Percentiles rank a stretch among this genome's conserved stretches.
phyloP scores from a whole-genome alignment of 2,888 invertebrate species.

The Volucella bombylans region DNA sequence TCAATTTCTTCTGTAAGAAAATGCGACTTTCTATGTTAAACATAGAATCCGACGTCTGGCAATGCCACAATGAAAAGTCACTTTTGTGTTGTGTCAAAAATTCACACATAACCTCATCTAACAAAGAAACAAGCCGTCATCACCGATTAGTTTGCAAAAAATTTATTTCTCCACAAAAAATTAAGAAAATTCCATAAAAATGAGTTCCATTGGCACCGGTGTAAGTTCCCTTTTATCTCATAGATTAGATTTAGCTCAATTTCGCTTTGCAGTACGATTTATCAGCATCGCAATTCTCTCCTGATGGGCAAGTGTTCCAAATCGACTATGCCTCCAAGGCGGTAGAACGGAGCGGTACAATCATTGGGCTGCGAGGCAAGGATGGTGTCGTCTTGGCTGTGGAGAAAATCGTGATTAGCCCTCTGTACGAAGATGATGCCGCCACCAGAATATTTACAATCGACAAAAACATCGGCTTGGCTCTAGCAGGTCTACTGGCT shows the following conservation, averaged over 20 bases:
- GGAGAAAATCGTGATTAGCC: constrained; percentile 97
- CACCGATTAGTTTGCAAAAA: constrained; percentile 44
- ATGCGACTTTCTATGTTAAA: not conserved
- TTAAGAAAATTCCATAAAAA: constrained; percentile 81
- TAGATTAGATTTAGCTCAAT: constrained; percentile 77
- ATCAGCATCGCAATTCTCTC: constrained; percentile 99
- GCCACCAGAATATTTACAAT: constrained; percentile 96
- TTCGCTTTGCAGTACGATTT: constrained; percentile 92
- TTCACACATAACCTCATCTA: constrained; percentile 71
- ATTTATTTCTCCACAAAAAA: not conserved
- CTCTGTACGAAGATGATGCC: constrained; percentile 95
- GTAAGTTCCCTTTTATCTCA: constrained; percentile 85
- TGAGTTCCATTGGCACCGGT: constrained; percentile 98
- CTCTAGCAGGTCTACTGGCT: constrained; percentile 95
- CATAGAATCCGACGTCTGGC: constrained; percentile 51
- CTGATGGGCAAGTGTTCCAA: constrained; percentile 99
- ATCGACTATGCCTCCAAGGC: constrained; percentile 99
- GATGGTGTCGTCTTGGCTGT: constrained; percentile 99
- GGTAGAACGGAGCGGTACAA: constrained; percentile 98
- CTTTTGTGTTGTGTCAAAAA: constrained; percentile 74
- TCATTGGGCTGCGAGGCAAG: constrained; percentile 95
- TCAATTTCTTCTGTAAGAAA: no score
- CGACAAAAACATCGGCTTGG: constrained; percentile 97
- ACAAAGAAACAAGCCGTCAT: constrained; percentile 60
- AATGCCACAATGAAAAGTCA: constrained; percentile 76